Base-by-base conservation (phyloP, 2,888 invertebrate genomes). In the Tyria jacobaeae region DNA sequence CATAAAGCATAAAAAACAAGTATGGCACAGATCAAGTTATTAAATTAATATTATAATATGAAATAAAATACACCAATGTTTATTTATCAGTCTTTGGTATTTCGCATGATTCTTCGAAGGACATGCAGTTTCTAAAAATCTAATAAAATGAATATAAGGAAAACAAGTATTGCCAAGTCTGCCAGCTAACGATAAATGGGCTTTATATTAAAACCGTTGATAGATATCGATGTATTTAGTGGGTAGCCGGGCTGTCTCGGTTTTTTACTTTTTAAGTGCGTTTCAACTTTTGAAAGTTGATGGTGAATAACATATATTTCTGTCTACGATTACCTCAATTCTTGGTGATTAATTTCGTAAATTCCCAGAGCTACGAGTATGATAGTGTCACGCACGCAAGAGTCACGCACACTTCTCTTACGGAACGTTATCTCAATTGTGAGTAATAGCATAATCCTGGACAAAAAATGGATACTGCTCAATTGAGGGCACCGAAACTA, bases 391-490 rank as follows among this genome's bases (percentile, higher is more conserved):
- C n/a, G n/a, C 34, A 47, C 34, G 44, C 44, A 34, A 44, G 21
- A 34, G 21, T 25, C 47, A 21, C 3, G 14, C 44, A 21, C 10
- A 44, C 44, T 44, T 44, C 12, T 44, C 44, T 17, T 41, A 41
- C 41, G 41, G 3, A 21, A 10, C 44, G 44, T 44, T 21, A 44
- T 44, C 44, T 44, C 44, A 44, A 44, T 44, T 44, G 44, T 44
- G 21, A 44, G 44, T 44, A 35, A 35, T 35, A 35, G 21, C 17
- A 10, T 44, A 21, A 44, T 44, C 12, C 44, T 10, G 21, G 44
- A 44, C 17, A 44, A 21, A 44, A 44, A 21, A 21, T 21, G 27
- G 27, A 31, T 31, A 31, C 27, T 31, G 21, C 12, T 44, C 44
- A 21, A 12, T 44, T 44, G 21, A 44, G 12, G 21, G 21, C 44